phyloP scores from a whole-genome alignment of 2,797 vertebrate species.

The Myioborus melanocephalus region DNA sequence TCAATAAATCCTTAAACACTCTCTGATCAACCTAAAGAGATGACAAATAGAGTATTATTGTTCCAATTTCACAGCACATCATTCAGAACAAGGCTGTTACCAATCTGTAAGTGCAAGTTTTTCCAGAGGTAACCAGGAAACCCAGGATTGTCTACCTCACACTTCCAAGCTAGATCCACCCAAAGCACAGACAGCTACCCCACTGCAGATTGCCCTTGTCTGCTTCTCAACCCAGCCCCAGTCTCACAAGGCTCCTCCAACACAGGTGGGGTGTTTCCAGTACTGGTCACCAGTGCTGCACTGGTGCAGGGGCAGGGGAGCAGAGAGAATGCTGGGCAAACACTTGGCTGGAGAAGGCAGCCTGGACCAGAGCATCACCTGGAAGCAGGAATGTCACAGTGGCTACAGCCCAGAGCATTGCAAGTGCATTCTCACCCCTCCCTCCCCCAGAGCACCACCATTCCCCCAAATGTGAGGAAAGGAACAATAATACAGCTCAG shows the following conservation, averaged over 20 bases:
- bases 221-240: neutral
- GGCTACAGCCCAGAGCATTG: neutral
- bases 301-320: neutral
- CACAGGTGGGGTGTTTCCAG: neutral
- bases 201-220: neutral
- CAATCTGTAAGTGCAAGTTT: neutral
- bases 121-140: neutral
- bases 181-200: neutral
- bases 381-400: neutral
- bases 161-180: neutral
- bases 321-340: neutral
- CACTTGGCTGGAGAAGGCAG: neutral
- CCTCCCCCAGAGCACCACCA: neutral
- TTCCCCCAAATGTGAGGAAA: neutral
- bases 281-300: neutral
- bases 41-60: neutral
- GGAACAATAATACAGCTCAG: neutral
- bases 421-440: fast-evolving
- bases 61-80: neutral
- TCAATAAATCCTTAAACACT: slow-evolving; percentile 95
- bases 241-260: neutral
- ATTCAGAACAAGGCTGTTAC: neutral
- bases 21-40: slow-evolving; percentile 91
- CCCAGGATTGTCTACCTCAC: neutral
- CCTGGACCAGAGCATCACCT: neutral